Base-by-base conservation (phyloP, 1,140 invertebrate species). In the Atopsyche davidsoni region DNA sequence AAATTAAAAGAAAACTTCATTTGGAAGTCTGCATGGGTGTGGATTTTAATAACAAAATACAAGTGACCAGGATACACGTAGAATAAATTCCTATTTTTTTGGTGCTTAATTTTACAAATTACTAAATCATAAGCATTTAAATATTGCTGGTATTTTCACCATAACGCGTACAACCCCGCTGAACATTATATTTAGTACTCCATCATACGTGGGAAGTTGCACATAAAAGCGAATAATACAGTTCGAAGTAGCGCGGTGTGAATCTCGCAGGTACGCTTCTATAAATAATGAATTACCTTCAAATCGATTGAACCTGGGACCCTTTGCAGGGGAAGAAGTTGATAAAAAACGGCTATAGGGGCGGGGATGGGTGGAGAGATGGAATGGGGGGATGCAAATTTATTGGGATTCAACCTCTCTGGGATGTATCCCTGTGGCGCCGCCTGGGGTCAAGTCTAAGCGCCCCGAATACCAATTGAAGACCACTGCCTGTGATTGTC, bases 271-370 rank as follows among this genome's bases (percentile, higher is more conserved):
- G 45, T 47, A 47, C 19, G 34, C 34, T 34, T 42, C 35, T 25
- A 47, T 55, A 55, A 55, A 55, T 55, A 55, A 55, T 55, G 53
- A 55, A 55, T 55, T 55, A 55, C 53, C 48, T 47, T 28, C 39
- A 51, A 47, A 55, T 55, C 53, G 53, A 55, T 55, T 51, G 38
- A 50, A 46, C 52, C 35, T 35, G 28, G 21, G 18, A 46, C 38
- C 43, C 36, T 25, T 35, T 21, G 17, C 34, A 42, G 52, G 46
- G 45, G 35, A 44, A 45, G 42, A 47, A 48, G 34, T 43, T 48
- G 32, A 49, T 39, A 54, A 47, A 48, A 54, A 48, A 54, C n/a
- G 39, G 44, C 34, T 46, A 23, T 44, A 4, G 9, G 6, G n/a
- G 36, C 28, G 22, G n/a, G 49, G 42, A 19, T 21, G 36, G 45